Evolutionary conservation across 2,113 vertebrate genomes (phyloP).

Genomic region (Puffinus mauretanicus): DNA sequence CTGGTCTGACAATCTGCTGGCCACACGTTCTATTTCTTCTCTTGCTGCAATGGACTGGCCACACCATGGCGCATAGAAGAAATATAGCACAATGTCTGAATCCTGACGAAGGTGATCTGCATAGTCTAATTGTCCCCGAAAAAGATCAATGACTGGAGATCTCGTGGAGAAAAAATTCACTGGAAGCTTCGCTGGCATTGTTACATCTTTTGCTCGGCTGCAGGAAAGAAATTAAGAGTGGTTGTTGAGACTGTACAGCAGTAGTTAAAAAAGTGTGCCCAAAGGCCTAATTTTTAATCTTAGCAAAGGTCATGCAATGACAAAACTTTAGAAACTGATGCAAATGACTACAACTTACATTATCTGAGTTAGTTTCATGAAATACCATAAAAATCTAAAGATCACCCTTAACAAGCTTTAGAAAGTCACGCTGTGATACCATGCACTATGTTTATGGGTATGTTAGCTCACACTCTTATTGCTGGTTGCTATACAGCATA

Average conservation of each 20-base stretch:
- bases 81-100: conserved; percentile 86
- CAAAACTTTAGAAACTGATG: neutral
- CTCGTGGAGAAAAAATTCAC: conserved; percentile 86
- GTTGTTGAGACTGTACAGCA: neutral
- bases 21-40: conserved; percentile 86
- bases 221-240: neutral
- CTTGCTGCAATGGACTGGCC: conserved; percentile 89
- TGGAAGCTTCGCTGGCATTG: conserved; percentile 84
- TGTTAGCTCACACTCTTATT: conserved; percentile 11
- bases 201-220: conserved; percentile 91
- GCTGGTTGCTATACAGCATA: neutral
- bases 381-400: neutral
- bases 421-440: neutral
- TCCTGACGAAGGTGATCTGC: conserved; percentile 82
- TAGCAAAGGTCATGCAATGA: neutral
- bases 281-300: neutral
- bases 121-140: conserved; percentile 89
- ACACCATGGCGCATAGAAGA: conserved; percentile 97
- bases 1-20: conserved; percentile 86
- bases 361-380: neutral
- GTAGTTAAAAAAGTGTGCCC: neutral
- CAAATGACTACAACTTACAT: neutral
- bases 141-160: conserved; percentile 88
- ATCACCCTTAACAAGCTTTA: neutral
- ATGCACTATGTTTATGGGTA: neutral